Conservation (phyloP, 2,888 invertebrate genomes). For the Idaea straminata region DNA sequence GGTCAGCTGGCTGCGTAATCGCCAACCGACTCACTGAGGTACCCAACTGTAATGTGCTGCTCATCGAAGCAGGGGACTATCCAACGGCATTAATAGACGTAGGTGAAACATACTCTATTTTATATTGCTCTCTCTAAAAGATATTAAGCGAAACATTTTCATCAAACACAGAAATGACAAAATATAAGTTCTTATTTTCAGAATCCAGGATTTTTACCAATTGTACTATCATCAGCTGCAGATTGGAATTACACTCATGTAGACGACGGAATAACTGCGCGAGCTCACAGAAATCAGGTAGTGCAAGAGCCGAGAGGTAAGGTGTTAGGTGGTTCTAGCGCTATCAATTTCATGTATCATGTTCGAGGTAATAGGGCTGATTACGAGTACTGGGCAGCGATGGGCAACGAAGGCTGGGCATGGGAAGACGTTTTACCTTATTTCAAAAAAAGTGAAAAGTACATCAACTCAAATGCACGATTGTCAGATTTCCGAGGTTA, state of each 20-base stretch:
- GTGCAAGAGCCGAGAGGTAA: constrained; percentile 79
- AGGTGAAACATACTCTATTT: constrained; percentile 12
- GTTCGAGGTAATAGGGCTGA: constrained; percentile 82
- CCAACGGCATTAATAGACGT: constrained; percentile 75
- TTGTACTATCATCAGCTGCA: constrained; percentile 51
- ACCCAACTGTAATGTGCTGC: constrained; percentile 35
- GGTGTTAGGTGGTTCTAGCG: constrained; percentile 83
- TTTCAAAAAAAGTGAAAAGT: constrained; percentile 48
- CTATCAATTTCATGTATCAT: constrained; percentile 84
- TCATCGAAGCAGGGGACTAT: constrained; percentile 41
- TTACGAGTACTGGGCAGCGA: constrained; percentile 82
- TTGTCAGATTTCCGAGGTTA: constrained; percentile 46
- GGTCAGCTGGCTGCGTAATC: constrained; percentile 40
- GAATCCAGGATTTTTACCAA: constrained; percentile 32
- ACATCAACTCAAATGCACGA: constrained; percentile 36
- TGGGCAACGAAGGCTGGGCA: constrained; percentile 76
- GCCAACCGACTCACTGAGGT: constrained; percentile 43
- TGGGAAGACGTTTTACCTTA: constrained; percentile 47
- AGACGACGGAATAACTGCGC: constrained; percentile 43
- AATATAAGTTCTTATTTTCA: constrained; percentile 21
- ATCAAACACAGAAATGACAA: neutral
- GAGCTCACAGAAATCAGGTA: constrained; percentile 34
- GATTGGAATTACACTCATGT: constrained; percentile 80
- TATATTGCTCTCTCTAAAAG: neutral
- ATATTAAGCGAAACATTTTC: neutral